Percentiles rank a stretch among this genome's conserved stretches.
These are phyloP conservation scores for Petaurus breviceps DNA, from an alignment of 2,113 vertebrate species.

Conservation along the genomic window DNA sequence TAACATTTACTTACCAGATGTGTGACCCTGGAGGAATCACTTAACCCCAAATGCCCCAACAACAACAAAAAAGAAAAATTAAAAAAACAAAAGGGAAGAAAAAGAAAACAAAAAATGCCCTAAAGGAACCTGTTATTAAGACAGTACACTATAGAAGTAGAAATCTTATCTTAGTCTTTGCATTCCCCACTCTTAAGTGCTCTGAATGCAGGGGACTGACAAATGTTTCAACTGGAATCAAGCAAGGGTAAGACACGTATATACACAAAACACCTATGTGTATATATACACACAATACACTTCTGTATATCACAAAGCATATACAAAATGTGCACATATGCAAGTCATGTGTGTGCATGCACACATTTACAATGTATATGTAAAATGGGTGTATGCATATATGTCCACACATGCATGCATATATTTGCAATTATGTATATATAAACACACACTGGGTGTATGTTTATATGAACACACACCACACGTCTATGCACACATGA, in stretches of 20 bases:
- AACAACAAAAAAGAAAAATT: no score
- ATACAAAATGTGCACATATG: background rate
- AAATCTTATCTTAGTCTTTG: background rate
- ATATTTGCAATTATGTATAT: no score
- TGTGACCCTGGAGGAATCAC: no score
- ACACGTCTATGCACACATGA: background rate
- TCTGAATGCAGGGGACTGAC: background rate
- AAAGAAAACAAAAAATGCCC: background rate
- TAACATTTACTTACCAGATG: no score
- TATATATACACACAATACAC: background rate
- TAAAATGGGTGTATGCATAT: background rate
- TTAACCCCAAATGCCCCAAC: no score
- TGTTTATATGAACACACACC: no score
- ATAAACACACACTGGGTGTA: no score
- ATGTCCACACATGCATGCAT: background rate
- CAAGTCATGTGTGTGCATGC: background rate
- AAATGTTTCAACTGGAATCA: background rate
- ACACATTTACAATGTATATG: background rate
- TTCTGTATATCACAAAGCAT: background rate
- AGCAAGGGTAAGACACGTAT: background rate
- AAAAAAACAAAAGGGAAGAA: no score
- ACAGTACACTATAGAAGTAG: background rate
- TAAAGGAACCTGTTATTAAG: background rate
- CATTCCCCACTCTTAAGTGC: background rate
- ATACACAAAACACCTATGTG: background rate